Conservation (phyloP, 2,797 vertebrate genomes). For the Neopelma chrysocephalum region DNA sequence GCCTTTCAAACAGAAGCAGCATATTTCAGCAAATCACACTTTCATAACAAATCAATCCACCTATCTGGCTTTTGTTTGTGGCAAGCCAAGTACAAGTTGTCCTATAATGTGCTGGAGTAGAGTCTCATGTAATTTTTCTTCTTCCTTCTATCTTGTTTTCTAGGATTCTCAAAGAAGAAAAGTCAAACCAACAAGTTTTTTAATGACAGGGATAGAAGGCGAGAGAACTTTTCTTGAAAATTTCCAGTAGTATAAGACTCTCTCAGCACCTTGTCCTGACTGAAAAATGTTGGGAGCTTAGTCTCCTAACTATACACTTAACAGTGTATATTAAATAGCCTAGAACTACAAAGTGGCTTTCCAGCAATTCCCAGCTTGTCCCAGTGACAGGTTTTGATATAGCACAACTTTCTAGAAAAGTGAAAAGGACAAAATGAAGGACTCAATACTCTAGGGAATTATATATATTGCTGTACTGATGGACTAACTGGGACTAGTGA, state of each 20-base stretch:
- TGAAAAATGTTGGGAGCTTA: background rate
- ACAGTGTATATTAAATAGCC: background rate
- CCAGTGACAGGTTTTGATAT: background rate
- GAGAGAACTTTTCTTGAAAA: background rate
- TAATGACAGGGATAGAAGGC: background rate
- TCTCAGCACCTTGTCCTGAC: background rate
- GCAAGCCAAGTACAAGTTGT: background rate
- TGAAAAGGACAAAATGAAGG: background rate
- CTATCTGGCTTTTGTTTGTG: background rate
- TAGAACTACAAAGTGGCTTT: background rate
- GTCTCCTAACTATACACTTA: background rate
- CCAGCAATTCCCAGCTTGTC: background rate
- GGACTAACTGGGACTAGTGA: background rate
- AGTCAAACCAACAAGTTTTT: background rate
- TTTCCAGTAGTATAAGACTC: background rate
- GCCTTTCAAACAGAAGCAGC: background rate
- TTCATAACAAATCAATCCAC: background rate
- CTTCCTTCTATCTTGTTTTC: background rate
- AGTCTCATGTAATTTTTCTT: background rate
- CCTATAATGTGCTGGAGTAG: background rate
- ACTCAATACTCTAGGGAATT: background rate
- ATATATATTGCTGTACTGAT: background rate
- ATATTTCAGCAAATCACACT: background rate
- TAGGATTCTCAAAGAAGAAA: background rate
- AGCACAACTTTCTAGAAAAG: background rate